Conservation (phyloP, 2,113 vertebrate genomes). For the Oceanodroma tethys region DNA sequence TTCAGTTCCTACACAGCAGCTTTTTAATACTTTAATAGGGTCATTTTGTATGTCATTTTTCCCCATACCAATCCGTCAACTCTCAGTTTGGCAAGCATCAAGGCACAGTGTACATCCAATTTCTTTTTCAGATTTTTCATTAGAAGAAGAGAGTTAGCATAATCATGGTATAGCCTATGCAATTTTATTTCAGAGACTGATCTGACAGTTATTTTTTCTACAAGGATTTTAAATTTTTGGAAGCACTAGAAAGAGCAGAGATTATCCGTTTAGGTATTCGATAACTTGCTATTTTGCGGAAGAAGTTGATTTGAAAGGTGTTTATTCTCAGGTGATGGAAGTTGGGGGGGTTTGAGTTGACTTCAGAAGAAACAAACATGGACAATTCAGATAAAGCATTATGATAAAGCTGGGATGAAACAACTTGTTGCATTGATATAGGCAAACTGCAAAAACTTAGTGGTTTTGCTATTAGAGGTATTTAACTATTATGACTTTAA, state of each 20-base stretch:
- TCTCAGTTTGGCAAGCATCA: neutral
- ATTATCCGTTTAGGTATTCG: neutral
- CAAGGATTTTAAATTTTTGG: neutral
- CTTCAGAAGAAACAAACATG: neutral
- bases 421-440: neutral
- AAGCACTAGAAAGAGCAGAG: neutral
- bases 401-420: neutral
- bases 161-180: neutral
- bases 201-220: neutral
- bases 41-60: neutral
- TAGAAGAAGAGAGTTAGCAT: neutral
- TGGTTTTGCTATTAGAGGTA: neutral
- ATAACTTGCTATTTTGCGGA: neutral
- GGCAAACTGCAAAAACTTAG: neutral
- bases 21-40: neutral
- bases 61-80: neutral
- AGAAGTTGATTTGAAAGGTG: neutral
- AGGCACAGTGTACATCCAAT: neutral
- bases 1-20: neutral
- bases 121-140: neutral
- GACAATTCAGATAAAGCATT: neutral
- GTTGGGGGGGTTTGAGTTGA: fast-evolving
- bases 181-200: neutral
- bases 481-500: neutral
- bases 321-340: neutral